phyloP scores from a whole-genome alignment of 1,140 invertebrate genomes.

The Bombus superbus region DNA sequence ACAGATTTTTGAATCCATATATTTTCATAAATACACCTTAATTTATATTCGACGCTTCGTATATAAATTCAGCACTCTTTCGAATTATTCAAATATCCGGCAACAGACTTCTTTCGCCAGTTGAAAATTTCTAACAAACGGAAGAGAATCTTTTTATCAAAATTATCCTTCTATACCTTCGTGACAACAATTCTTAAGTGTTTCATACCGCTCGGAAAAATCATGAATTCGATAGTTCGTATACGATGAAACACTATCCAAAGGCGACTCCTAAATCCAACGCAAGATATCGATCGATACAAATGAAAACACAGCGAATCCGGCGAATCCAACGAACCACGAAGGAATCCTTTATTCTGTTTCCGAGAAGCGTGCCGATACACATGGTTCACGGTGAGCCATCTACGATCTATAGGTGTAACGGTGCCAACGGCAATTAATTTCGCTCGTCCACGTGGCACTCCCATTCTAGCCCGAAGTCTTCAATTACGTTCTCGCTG shows the following conservation, averaged over 20 bases:
- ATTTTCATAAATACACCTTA: too few relatives aligned
- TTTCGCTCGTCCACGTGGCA: conserved; percentile 71
- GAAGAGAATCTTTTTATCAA: too few relatives aligned
- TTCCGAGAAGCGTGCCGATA: conserved; percentile 50
- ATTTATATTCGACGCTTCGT: too few relatives aligned
- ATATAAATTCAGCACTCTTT: too few relatives aligned
- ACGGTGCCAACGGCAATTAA: conserved; percentile 71
- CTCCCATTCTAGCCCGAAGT: conserved; percentile 73
- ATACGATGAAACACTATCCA: not conserved
- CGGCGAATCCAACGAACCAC: conserved; percentile 4
- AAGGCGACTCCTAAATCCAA: not conserved
- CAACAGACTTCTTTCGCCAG: too few relatives aligned
- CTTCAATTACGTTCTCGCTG: conserved; percentile 69
- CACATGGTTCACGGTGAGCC: conserved; percentile 42
- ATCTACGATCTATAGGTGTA: conserved; percentile 62
- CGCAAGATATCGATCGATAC: not conserved
- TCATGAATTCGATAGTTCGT: not conserved
- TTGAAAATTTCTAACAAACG: too few relatives aligned
- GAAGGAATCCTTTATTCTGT: conserved; percentile 35
- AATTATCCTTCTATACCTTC: too few relatives aligned
- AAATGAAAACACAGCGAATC: not conserved
- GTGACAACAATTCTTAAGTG: not conserved
- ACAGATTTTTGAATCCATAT: too few relatives aligned
- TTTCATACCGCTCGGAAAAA: not conserved
- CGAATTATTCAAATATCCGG: too few relatives aligned